Evolutionary conservation across 2,888 invertebrate species (phyloP).

Genomic region (Euzetes globulus): DNA sequence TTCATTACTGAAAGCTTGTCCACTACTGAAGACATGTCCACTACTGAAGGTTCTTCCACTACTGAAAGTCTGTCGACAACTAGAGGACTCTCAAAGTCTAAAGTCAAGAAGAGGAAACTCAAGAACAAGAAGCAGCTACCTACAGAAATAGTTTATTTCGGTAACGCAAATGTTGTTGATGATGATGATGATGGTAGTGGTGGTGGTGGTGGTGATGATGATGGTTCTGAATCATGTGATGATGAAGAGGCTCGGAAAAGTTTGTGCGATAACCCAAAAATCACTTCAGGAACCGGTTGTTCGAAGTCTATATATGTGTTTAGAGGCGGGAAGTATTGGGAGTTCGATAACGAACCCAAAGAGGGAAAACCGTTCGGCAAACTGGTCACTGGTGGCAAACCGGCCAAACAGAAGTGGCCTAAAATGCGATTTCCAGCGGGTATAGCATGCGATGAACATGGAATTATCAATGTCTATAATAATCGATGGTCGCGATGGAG

Average conservation of each 20-base stretch:
- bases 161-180: no score
- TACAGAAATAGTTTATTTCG: no score
- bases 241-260: background rate
- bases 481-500: constrained; percentile 6
- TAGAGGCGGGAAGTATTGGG: constrained; percentile 14
- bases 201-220: no score
- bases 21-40: no score
- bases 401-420: constrained; percentile 7
- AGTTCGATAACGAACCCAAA: background rate
- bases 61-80: no score
- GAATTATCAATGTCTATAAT: background rate
- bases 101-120: no score
- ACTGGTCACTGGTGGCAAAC: background rate
- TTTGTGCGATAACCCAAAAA: background rate
- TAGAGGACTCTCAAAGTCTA: no score
- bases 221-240: no score
- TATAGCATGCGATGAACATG: background rate
- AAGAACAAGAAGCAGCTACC: no score
- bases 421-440: background rate
- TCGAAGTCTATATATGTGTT: background rate
- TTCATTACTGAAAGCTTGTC: no score
- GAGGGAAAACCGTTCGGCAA: background rate
- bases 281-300: background rate
- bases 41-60: no score
- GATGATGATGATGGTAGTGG: no score